Base-by-base conservation (phyloP, 2,113 vertebrate genomes). In the Lagopus leucura region DNA sequence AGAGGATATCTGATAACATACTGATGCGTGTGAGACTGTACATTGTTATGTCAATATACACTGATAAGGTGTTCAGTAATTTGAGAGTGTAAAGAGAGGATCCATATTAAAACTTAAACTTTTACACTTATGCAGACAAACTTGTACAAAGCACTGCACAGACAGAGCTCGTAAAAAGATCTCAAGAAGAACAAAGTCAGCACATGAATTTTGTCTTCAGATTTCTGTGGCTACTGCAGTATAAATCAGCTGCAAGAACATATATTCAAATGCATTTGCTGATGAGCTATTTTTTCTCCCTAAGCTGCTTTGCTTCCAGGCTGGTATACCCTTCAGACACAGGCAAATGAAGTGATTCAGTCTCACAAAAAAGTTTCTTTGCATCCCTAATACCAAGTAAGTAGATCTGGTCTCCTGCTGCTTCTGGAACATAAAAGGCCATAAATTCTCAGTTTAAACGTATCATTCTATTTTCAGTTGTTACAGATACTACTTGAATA, bases 341-440 rank as follows among this genome's bases (percentile, higher is more conserved):
- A 6, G 71, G 71, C 34, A 92, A 96, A 93, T 79, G 7, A 66
- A 45, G 50, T 42, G 67, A 93, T 92, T 71, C 55, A 52, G 64
- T 90, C 66, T 77, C 45, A 76, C 0, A 2, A 50, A 69, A 79
- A 67, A 55, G 7, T 14, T 12, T 3, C 73, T 90, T 13, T 78
- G 32, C 48, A 52, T 75, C 52, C 21, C 3, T 47, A 72, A 81
- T 67, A 36, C 19, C 63, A 69, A 36, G 10, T 52, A 74, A 40
- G 42, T 7, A 32, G 58, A 73, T 45, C 34, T 85, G 52, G 32
- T 82, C 50, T 82, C 76, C 73, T 86, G 61, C 73, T 94, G 73
- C 73, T 86, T 64, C 66, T 63, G 48, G 34, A 70, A 18, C 2
- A 22, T 0, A 32, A 34, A 4, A 36, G 12, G 57, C 10, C 19